Evolutionary conservation across 2,113 vertebrate genomes (phyloP), one percentile per base, ranked within the genome.

Genomic region (Polypterus bichir): DNA sequence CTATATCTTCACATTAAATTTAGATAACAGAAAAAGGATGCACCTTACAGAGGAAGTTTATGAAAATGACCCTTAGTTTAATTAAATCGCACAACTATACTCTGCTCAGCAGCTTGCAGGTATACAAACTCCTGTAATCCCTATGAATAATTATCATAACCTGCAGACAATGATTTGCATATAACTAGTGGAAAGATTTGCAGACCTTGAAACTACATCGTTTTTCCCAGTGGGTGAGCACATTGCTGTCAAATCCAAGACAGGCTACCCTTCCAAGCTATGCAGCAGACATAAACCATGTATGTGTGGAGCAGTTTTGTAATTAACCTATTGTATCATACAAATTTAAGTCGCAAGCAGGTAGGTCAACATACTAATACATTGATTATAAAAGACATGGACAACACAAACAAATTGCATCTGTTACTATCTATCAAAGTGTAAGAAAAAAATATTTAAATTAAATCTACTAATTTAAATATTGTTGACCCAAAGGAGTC

Each of bases 301-400:
- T 66, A 75, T 65, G 66, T 47, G 68, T 73, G 75, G 68, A 27
- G 55, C 65, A 69, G 60, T 62, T 65, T 57, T 76, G 70, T 75
- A 81, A 80, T 71, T 83, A 72, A 76, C 63, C 79, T 70, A 56
- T 27, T 27, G 27, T 27, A 27, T 74, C 68, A 69, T 77, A 73
- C 60, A 76, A 62, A 53, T 59, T 64, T 71, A n/a, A 70, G 62
- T 68, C 72, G 72, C 60, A 76, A 53, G 57, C 9, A 69, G 27
- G 44, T 4, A 69, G 70, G 71, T 69, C 51, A 59, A 70, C 47
- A 64, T 74, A 70, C 4, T 72, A 0, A 3, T 51, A 76, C 57
- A 69, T 3, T 67, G 7, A 63, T 73, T 75, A 69, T 45, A 68
- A 60, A 60, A 69, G 59, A 54, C 48, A 62, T 58, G 66, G 59